Evolutionary conservation across 1,140 invertebrate species (phyloP).

Genomic region (Ips nitidus): DNA sequence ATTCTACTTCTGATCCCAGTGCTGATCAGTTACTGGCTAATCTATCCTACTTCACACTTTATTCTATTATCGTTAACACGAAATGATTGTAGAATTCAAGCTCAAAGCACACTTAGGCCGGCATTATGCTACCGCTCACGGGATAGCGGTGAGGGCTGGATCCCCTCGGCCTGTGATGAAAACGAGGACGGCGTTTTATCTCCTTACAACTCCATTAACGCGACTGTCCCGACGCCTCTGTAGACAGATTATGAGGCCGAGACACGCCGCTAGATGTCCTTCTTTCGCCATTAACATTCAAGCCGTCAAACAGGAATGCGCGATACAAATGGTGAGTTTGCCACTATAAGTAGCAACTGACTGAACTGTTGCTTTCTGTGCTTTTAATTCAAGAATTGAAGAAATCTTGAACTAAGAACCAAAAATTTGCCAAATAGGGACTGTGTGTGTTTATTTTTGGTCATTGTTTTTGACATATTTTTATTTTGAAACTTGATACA

Average conservation of each 20-base stretch:
- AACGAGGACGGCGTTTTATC: conserved; percentile 92
- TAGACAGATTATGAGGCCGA: conserved; percentile 76
- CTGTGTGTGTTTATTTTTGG: no score
- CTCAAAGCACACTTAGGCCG: conserved; percentile 61
- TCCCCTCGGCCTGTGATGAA: conserved; percentile 93
- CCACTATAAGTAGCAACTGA: not conserved
- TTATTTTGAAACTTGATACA: no score
- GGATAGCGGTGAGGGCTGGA: conserved; percentile 67
- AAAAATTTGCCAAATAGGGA: no score
- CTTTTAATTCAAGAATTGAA: no score
- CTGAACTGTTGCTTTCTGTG: no score
- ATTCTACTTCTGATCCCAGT: not conserved
- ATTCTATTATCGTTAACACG: no score
- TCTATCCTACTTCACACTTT: not conserved
- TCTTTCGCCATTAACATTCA: conserved; percentile 83
- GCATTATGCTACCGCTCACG: conserved; percentile 91
- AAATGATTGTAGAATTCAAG: conserved; percentile 32
- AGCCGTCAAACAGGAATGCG: conserved; percentile 83
- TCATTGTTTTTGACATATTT: no score
- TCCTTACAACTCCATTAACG: conserved; percentile 86
- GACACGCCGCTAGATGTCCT: conserved; percentile 85
- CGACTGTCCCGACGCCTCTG: conserved; percentile 84
- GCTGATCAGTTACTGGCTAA: not conserved
- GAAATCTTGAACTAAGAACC: no score
- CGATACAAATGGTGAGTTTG: conserved; percentile 41